Evolutionary conservation across 1,140 invertebrate species (phyloP).

Genomic region (Nasonia longicornis): DNA sequence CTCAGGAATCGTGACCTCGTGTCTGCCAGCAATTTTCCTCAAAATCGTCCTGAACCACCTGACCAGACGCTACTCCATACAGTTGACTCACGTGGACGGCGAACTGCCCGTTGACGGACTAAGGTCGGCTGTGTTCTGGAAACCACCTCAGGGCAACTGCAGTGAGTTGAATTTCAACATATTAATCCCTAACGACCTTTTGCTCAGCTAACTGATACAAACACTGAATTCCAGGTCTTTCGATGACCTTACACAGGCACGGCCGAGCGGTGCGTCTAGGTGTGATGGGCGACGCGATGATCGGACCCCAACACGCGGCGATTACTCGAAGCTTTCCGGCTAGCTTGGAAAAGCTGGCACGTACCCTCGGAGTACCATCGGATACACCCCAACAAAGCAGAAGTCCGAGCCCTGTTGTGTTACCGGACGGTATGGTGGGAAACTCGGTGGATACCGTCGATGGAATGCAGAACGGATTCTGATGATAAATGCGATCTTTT

Average conservation of each 20-base stretch:
- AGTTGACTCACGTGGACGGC: slow-evolving; percentile 77
- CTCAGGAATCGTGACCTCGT: slow-evolving; percentile 75
- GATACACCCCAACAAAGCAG: slow-evolving; percentile 48
- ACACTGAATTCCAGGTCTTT: slow-evolving; percentile 73
- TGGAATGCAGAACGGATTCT: slow-evolving; percentile 45
- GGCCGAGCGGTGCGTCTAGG: slow-evolving; percentile 76
- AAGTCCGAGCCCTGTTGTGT: slow-evolving; percentile 55
- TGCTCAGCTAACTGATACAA: background rate
- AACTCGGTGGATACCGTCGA: background rate
- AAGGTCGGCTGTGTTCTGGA: slow-evolving; percentile 78
- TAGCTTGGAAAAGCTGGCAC: slow-evolving; percentile 68
- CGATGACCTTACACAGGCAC: slow-evolving; percentile 81
- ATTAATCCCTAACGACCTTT: too few relatives aligned
- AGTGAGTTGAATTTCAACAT: slow-evolving; percentile 69
- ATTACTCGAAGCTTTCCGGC: slow-evolving; percentile 69
- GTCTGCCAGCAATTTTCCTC: slow-evolving; percentile 76
- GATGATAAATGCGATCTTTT: slow-evolving; percentile 51
- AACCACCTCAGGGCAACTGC: slow-evolving; percentile 84
- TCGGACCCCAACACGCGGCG: slow-evolving; percentile 73
- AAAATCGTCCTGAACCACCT: slow-evolving; percentile 78
- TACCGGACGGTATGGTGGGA: too few relatives aligned
- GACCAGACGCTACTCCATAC: slow-evolving; percentile 79
- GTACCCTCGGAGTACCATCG: slow-evolving; percentile 62
- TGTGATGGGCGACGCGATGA: slow-evolving; percentile 81
- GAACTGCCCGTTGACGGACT: slow-evolving; percentile 78